Conservation (phyloP, 2,888 invertebrate species). For the Pyralis farinalis region DNA sequence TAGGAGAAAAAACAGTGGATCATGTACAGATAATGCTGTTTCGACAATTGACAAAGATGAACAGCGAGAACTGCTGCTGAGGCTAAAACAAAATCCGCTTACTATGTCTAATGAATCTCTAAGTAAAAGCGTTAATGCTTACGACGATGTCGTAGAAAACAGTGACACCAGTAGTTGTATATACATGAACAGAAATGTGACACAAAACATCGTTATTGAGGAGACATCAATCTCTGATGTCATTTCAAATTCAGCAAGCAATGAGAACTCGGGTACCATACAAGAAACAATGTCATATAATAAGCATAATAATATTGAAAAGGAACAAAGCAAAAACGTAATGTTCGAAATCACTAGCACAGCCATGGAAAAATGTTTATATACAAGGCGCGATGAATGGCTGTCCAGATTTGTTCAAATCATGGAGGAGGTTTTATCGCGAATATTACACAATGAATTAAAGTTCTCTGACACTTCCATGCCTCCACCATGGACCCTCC, state of each 20-base stretch:
- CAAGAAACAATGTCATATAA: constrained; percentile 9
- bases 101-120: too few species aligned
- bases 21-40: not conserved
- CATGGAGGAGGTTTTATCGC: constrained; percentile 62
- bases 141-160: constrained; percentile 13
- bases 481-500: constrained; percentile 56
- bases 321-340: constrained; percentile 21
- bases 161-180: constrained; percentile 21
- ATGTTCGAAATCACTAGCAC: constrained; percentile 46
- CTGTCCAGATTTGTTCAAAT: constrained; percentile 59
- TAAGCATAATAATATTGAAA: constrained; percentile 10
- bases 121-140: not conserved
- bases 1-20: constrained; percentile 22
- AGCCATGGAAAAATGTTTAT: constrained; percentile 47
- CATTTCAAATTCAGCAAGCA: constrained; percentile 37
- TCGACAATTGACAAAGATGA: not conserved
- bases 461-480: constrained; percentile 26
- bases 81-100: too few species aligned
- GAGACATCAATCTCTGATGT: constrained; percentile 41
- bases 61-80: too few species aligned
- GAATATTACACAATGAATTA: constrained; percentile 43
- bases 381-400: constrained; percentile 55
- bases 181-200: constrained; percentile 6
- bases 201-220: constrained; percentile 26
- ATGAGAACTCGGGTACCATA: constrained; percentile 26